Evolutionary conservation across 2,797 vertebrate species (phyloP).

Genomic region (Clamator glandarius): DNA sequence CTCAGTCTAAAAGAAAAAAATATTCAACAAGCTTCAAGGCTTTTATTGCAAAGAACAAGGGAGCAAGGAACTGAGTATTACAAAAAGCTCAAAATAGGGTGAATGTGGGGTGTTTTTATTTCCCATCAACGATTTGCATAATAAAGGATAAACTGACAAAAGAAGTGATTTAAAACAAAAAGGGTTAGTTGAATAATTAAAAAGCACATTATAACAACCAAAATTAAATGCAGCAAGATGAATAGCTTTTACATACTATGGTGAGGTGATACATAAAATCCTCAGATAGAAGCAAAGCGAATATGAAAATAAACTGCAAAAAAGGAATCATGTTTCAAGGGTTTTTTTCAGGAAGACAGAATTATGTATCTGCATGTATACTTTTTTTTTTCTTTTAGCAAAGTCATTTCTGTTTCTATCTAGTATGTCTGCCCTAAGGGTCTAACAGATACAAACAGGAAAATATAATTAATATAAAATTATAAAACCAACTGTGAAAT

Average conservation of each 20-base stretch:
- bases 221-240: constrained; percentile 49
- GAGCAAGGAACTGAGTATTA: not conserved
- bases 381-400: not conserved
- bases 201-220: constrained; percentile 50
- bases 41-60: not conserved
- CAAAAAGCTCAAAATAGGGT: constrained; percentile 30
- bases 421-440: not conserved
- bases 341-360: not conserved
- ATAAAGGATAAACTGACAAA: constrained; percentile 55
- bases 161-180: constrained; percentile 56
- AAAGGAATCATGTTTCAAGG: not conserved
- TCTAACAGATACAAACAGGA: constrained; percentile 19
- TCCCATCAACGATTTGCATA: constrained; percentile 36
- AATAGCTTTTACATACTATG: constrained; percentile 29
- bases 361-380: not conserved
- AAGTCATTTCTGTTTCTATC: constrained; percentile 43
- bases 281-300: constrained; percentile 21
- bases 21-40: not conserved
- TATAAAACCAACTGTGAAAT: constrained; percentile 43
- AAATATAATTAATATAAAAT: constrained; percentile 43
- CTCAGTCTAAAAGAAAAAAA: not conserved
- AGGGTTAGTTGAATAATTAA: constrained; percentile 61
- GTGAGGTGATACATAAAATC: constrained; percentile 27
- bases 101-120: constrained; percentile 53
- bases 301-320: constrained; percentile 35